Base-by-base conservation (phyloP, 2,113 vertebrate species). In the Clinocottus analis region DNA sequence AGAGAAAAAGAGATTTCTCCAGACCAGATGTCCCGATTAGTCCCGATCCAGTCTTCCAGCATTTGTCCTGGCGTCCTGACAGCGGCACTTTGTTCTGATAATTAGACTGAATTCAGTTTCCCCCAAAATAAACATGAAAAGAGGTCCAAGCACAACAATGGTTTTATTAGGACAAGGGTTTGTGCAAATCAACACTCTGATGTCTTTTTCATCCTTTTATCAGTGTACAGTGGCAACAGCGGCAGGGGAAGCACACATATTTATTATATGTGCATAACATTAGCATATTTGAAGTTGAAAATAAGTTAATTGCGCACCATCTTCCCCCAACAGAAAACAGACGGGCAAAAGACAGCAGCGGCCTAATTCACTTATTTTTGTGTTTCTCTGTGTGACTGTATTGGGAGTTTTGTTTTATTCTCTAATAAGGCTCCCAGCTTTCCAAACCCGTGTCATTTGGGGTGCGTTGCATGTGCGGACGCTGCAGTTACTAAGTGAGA, bases 11-110 rank as follows among this genome's bases (percentile, higher is more conserved):
- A 7, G 39, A 39, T 39, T 11, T 39, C 39, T 11, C 39, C 9
- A 9, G 87, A 89, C 71, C 86, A 91, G 84, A 85, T 85, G 87
- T 82, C 82, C 80, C 11, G 61, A 85, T 88, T 85, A 87, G 79
- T 77, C 29, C 8, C 74, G 51, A 75, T 75, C 79, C 72, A 80
- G 84, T 83, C 86, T 72, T 70, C 62, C 27, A 84, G 75, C 75
- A 79, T 86, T 90, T 90, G 80, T 90, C 65, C 84, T 85, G 88
- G 82, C 60, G 17, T n/a, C 66, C 67, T 47, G 80, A 85, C 84
- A 90, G 72, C 31, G 72, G 77, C 41, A 71, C 75, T 90, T 84
- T 85, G 84, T 88, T 68, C 72, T 55, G 69, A 65, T 84, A 75
- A 88, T 86, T 72, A 77, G 27, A 71, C 1, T 53, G 23, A 25